phyloP scores from a whole-genome alignment of 2,888 invertebrate genomes.

The Luffia ferchaultella region DNA sequence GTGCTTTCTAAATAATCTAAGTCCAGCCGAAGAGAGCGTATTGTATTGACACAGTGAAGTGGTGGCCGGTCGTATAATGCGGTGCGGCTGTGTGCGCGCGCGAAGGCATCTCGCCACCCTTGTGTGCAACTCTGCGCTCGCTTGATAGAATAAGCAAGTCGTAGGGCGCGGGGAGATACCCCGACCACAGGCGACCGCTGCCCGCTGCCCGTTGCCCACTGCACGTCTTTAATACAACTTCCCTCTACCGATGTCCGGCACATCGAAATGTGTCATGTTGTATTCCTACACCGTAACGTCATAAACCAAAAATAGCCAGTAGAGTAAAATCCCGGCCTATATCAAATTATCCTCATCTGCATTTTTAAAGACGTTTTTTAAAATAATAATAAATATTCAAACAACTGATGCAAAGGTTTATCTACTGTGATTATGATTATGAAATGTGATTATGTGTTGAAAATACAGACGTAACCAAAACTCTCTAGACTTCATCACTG shows the following conservation, averaged over 20 bases:
- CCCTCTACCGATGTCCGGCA: background rate
- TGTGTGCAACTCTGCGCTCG: conserved; percentile 44
- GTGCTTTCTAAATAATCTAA: conserved; percentile 70
- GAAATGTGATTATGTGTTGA: too few species aligned
- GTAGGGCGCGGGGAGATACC: conserved; percentile 46
- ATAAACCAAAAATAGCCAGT: too few species aligned
- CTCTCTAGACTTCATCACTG: too few species aligned
- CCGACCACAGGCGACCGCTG: conserved; percentile 24
- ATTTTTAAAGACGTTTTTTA: too few species aligned
- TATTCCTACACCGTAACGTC: too few species aligned
- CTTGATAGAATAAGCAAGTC: conserved; percentile 68
- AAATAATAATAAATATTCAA: too few species aligned
- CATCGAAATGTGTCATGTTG: background rate
- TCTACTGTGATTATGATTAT: too few species aligned
- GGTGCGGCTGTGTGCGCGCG: conserved; percentile 17
- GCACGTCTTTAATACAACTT: background rate
- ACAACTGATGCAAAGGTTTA: too few species aligned
- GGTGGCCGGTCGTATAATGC: conserved; percentile 66
- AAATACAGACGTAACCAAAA: too few species aligned
- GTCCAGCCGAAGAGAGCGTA: conserved; percentile 66
- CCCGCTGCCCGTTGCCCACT: conserved; percentile 27
- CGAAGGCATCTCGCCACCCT: too few species aligned
- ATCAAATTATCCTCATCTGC: too few species aligned
- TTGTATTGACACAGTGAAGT: conserved; percentile 68
- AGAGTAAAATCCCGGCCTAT: too few species aligned